A percentile compares a stretch with the other conserved stretches of the same genome.
phyloP scores from a whole-genome alignment of 2,113 vertebrate genomes.

The Solenodon paradoxus region DNA sequence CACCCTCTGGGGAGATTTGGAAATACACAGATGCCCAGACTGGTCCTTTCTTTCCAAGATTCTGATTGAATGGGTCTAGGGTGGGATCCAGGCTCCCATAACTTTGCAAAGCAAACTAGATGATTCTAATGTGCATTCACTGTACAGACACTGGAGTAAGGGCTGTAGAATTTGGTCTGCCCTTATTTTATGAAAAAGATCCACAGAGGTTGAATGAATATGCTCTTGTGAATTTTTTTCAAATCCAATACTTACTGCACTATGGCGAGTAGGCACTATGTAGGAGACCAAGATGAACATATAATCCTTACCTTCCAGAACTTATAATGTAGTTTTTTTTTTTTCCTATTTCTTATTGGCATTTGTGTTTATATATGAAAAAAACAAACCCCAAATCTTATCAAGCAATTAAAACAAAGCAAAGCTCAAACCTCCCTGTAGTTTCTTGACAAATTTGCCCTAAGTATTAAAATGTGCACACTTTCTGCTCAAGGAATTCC shows the following conservation, averaged over 20 bases:
- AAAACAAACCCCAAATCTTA: background rate
- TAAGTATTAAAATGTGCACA: background rate
- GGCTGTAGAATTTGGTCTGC: background rate
- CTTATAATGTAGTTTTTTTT: background rate
- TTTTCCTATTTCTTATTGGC: background rate
- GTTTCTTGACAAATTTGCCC: background rate
- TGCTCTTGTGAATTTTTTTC: background rate
- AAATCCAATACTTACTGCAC: background rate
- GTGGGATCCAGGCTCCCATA: background rate
- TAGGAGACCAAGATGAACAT: background rate
- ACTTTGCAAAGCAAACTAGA: background rate
- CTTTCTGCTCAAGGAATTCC: background rate
- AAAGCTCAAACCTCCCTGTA: background rate
- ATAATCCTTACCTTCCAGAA: background rate
- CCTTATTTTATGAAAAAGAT: background rate
- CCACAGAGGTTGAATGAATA: background rate
- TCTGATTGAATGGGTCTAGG: background rate
- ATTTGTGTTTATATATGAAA: background rate
- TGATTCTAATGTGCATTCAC: background rate
- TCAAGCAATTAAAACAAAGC: background rate
- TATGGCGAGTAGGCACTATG: background rate
- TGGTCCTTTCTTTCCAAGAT: background rate
- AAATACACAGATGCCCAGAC: background rate
- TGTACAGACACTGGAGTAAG: background rate
- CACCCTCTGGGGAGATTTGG: background rate